Conservation (phyloP, 30 jellyfish, hydroid and myxozoan species). For the Phacellophora camtschatica region DNA sequence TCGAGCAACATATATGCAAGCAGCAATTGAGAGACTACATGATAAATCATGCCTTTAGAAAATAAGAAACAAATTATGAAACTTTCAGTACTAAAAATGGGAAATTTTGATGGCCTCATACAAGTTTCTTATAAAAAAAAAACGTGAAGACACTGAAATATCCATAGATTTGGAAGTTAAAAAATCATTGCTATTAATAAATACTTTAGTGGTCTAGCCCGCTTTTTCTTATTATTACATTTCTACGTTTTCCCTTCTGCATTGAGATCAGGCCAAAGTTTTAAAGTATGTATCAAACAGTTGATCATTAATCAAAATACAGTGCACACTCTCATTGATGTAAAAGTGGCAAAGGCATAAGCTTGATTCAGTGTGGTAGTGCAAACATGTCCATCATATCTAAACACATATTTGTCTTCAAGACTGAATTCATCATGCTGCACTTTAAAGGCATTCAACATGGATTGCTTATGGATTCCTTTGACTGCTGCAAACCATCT, state of each 20-base stretch:
- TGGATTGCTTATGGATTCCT: background rate
- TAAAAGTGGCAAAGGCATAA: no score
- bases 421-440: background rate
- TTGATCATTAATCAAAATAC: background rate
- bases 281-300: background rate
- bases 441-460: background rate
- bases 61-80: no score
- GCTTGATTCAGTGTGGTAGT: background rate
- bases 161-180: background rate
- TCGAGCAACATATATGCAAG: no score
- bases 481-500: no score
- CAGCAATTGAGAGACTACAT: no score
- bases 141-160: background rate
- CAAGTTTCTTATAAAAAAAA: background rate
- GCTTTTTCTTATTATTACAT: background rate
- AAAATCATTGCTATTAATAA: background rate
- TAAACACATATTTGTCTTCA: background rate
- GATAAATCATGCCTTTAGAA: no score
- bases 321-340: background rate
- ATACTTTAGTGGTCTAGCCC: background rate
- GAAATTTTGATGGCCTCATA: background rate
- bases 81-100: no score
- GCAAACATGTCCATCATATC: background rate
- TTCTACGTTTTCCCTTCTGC: background rate
- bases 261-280: background rate